Percentiles rank a stretch among this genome's conserved stretches.
phyloP scores from a whole-genome alignment of 2,888 invertebrate genomes.

The Periphyllus acericola region DNA sequence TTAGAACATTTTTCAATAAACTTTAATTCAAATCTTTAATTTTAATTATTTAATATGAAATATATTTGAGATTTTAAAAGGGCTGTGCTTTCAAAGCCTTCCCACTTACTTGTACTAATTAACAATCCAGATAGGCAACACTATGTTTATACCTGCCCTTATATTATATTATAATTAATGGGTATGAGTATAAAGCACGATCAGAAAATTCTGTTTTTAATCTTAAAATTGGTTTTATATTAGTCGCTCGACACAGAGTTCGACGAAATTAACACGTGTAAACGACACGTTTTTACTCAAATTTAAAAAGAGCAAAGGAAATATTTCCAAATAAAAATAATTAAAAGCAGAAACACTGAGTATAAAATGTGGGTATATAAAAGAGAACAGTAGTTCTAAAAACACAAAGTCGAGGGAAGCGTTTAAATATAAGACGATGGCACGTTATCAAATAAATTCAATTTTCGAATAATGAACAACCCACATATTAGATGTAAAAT shows the following conservation, averaged over 20 bases:
- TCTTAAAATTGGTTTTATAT: conserved; percentile 11
- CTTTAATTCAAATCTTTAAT: too few relatives aligned
- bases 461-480: conserved; percentile 38
- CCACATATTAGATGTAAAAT: background rate
- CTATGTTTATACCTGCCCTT: background rate
- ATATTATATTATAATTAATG: too few relatives aligned
- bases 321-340: conserved; percentile 21
- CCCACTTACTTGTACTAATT: too few relatives aligned
- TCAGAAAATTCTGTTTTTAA: background rate
- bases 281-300: background rate
- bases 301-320: background rate
- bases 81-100: too few relatives aligned
- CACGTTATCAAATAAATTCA: conserved; percentile 33
- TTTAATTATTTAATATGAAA: too few relatives aligned
- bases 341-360: background rate
- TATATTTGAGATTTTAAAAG: too few relatives aligned
- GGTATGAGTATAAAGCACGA: background rate
- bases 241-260: background rate
- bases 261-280: conserved; percentile 13
- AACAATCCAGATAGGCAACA: too few relatives aligned
- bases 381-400: conserved; percentile 1
- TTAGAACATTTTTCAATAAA: too few relatives aligned
- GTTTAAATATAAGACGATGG: conserved; percentile 30
- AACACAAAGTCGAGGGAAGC: conserved; percentile 30
- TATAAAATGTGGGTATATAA: conserved; percentile 14